A percentile compares a stretch with the other conserved stretches of the same genome.
phyloP scores from a whole-genome alignment of 2,797 vertebrate genomes.

The Enteromius afrohamiltoni region DNA sequence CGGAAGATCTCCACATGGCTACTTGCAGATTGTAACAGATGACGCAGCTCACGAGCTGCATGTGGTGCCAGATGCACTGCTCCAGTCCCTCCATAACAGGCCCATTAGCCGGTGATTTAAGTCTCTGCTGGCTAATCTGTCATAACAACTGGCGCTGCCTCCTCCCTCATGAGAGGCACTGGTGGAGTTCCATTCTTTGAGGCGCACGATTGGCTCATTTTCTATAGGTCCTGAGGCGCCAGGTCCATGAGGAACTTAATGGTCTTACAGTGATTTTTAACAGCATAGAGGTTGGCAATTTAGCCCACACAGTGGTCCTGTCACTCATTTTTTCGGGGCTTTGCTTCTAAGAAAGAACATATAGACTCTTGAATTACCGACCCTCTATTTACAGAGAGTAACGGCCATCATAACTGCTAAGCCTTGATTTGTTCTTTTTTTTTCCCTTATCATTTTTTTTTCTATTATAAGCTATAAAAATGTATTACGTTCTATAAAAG shows the following conservation, averaged over 20 bases:
- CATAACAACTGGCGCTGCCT: constrained; percentile 50
- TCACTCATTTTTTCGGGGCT: constrained; percentile 20
- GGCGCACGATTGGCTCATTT: constrained; percentile 37
- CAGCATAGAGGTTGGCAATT: constrained; percentile 23
- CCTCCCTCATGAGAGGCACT: constrained; percentile 35
- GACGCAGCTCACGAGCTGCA: constrained; percentile 50
- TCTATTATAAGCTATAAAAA: constrained; percentile 9
- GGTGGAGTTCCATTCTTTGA: constrained; percentile 46
- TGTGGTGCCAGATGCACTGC: constrained; percentile 61
- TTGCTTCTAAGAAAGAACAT: neutral
- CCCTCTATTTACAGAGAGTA: neutral
- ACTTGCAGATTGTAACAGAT: constrained; percentile 55
- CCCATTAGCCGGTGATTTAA: constrained; percentile 68
- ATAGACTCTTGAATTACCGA: neutral
- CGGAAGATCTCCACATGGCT: constrained; percentile 43
- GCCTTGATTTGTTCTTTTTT: constrained; percentile 17
- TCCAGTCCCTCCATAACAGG: constrained; percentile 61
- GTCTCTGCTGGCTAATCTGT: constrained; percentile 63
- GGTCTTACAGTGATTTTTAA: constrained; percentile 34
- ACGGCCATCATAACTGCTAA: neutral
- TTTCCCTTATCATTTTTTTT: neutral
- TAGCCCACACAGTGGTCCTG: constrained; percentile 35
- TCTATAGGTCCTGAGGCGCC: constrained; percentile 26
- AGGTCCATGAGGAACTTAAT: constrained; percentile 15
- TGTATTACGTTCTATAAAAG: constrained; percentile 13